These are phyloP conservation scores for Apostichopus japonicus DNA, from an alignment of 35 echinoderm and acorn worm genomes.

Conservation along the genomic window DNA sequence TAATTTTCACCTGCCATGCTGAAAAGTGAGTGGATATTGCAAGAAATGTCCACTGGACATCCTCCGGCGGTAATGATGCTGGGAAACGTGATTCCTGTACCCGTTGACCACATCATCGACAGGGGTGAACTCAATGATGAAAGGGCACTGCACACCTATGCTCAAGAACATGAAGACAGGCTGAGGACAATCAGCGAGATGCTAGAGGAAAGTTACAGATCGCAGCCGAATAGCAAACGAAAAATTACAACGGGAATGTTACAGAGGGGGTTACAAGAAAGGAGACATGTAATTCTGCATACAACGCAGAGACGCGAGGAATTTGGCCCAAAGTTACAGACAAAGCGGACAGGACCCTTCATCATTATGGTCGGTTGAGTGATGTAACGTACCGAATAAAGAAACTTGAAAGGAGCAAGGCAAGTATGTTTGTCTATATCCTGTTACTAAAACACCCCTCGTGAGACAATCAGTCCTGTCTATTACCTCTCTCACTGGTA, in stretches of 20 bases:
- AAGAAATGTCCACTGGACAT: too few species aligned
- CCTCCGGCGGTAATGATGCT: too few species aligned
- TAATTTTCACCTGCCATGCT: too few species aligned
- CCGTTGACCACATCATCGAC: background rate
- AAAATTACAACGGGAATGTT: too few species aligned
- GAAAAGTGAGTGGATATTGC: too few species aligned
- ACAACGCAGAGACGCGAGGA: constrained; percentile 29
- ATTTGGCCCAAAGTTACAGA: constrained; percentile 14
- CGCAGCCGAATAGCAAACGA: too few species aligned
- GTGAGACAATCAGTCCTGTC: too few species aligned
- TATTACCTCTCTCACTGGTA: too few species aligned
- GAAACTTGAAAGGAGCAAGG: background rate
- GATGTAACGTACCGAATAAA: background rate
- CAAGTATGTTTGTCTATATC: background rate
- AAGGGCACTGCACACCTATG: background rate
- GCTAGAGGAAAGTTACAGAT: too few species aligned
- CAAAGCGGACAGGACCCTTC: background rate
- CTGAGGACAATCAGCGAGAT: background rate
- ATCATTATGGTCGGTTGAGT: background rate
- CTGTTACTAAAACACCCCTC: too few species aligned
- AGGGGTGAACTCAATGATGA: background rate
- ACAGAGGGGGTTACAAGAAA: background rate
- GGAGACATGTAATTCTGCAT: constrained; percentile 13
- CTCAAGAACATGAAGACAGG: background rate
- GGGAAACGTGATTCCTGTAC: background rate